phyloP scores from a whole-genome alignment of 2,888 invertebrate species.

The Phragmatobia fuliginosa region DNA sequence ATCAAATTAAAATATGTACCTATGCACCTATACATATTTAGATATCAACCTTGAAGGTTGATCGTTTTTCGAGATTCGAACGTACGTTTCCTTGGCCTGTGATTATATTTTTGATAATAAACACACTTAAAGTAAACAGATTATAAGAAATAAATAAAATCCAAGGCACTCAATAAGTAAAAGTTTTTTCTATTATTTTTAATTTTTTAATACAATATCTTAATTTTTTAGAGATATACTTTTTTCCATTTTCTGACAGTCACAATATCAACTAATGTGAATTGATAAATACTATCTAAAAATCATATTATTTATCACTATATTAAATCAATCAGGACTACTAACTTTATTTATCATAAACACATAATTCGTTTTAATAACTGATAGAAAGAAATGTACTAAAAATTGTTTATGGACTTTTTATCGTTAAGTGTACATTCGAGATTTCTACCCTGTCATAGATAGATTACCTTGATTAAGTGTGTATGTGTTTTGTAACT shows the following conservation, averaged over 20 bases:
- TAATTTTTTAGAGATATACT: not conserved
- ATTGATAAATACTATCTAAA: not conserved
- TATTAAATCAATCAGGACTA: not conserved
- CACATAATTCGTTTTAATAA: constrained; percentile 1
- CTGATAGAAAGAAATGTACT: constrained; percentile 24
- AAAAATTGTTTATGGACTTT: not conserved
- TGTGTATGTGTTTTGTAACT: not conserved
- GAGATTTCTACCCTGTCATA: constrained; percentile 14
- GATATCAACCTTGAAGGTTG: not conserved
- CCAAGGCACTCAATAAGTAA: not conserved
- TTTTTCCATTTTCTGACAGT: not conserved
- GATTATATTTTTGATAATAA: constrained; percentile 32
- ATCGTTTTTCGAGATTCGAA: not conserved
- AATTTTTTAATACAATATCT: no score
- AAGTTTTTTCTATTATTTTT: no score
- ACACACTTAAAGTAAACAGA: constrained; percentile 19
- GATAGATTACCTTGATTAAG: constrained; percentile 11
- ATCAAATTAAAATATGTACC: not conserved
- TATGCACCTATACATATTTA: not conserved
- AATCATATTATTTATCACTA: constrained; percentile 1
- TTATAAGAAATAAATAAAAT: constrained; percentile 2
- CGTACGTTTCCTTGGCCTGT: constrained; percentile 24
- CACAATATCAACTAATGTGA: not conserved
- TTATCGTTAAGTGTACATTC: not conserved
- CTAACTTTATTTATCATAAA: constrained; percentile 11